Conservation (phyloP, 92 coral and sea anemone genomes). For the Actinernus sp. region DNA sequence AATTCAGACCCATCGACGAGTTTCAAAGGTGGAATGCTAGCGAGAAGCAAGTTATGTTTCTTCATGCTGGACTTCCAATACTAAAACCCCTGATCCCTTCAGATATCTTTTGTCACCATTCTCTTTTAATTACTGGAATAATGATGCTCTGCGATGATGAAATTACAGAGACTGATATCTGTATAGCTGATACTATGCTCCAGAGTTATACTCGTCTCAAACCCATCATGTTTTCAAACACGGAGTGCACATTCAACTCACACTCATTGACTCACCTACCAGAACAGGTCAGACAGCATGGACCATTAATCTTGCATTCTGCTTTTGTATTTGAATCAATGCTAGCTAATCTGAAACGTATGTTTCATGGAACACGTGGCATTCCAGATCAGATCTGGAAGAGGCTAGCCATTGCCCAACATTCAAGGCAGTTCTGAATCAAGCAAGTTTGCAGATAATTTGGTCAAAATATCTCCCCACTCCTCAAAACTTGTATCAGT, state of each 20-base stretch:
- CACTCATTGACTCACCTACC: constrained; percentile 65
- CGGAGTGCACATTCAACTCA: constrained; percentile 63
- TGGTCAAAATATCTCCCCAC: constrained; percentile 2
- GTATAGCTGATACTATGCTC: constrained; percentile 73
- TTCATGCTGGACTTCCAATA: constrained; percentile 69
- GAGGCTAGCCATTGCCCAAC: constrained; percentile 64
- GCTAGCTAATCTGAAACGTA: constrained; percentile 69
- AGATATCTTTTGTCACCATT: constrained; percentile 55
- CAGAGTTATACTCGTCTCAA: constrained; percentile 43
- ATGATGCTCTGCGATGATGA: constrained; percentile 58
- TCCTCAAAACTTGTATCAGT: constrained; percentile 27
- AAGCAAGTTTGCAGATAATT: too few species aligned
- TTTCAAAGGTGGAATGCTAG: constrained; percentile 78
- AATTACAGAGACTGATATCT: constrained; percentile 54
- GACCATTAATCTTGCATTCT: constrained; percentile 67
- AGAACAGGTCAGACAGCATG: constrained; percentile 70
- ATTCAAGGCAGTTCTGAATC: too few species aligned
- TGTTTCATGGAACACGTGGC: constrained; percentile 78
- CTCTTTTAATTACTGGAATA: constrained; percentile 63
- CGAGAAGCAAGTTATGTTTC: constrained; percentile 67
- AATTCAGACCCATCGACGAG: constrained; percentile 59
- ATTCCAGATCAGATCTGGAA: constrained; percentile 71
- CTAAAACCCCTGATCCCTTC: constrained; percentile 53
- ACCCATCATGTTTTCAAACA: constrained; percentile 46
- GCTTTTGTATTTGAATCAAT: constrained; percentile 74